phyloP scores from a whole-genome alignment of 2,113 vertebrate species.

The Accipiter cooperii region DNA sequence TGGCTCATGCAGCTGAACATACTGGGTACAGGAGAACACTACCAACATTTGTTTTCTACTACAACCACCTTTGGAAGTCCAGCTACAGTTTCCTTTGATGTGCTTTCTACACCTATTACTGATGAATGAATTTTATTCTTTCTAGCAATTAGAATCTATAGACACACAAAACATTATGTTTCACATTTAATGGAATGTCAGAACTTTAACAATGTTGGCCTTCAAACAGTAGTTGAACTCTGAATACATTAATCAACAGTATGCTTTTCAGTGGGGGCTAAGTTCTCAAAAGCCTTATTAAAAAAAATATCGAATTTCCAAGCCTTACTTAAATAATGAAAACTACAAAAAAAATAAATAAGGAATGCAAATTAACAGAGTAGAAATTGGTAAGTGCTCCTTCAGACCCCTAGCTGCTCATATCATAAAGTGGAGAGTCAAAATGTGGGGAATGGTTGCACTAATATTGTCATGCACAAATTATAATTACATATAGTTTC shows the following conservation, averaged over 20 bases:
- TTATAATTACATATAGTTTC: constrained; percentile 40
- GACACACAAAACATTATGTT: constrained; percentile 18
- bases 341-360: constrained; percentile 68
- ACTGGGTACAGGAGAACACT: neutral
- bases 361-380: constrained; percentile 65
- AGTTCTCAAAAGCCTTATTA: neutral
- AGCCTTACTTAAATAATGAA: constrained; percentile 48
- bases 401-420: constrained; percentile 62
- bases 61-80: neutral
- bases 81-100: neutral
- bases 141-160: constrained; percentile 27
- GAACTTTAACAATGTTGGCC: constrained; percentile 42
- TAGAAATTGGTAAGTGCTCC: constrained; percentile 50
- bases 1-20: neutral
- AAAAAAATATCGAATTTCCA: constrained; percentile 25
- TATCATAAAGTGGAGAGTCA: constrained; percentile 36
- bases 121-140: neutral
- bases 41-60: neutral
- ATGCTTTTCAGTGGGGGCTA: neutral
- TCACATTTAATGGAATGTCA: constrained; percentile 65
- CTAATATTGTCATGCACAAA: constrained; percentile 62
- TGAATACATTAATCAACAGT: constrained; percentile 33
- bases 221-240: constrained; percentile 52
- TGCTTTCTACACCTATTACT: neutral
- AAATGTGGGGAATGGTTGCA: constrained; percentile 54